A percentile compares a stretch with the other conserved stretches of the same genome.
Conservation (phyloP, 1,140 invertebrate species). For the Nixonia krombeini region DNA sequence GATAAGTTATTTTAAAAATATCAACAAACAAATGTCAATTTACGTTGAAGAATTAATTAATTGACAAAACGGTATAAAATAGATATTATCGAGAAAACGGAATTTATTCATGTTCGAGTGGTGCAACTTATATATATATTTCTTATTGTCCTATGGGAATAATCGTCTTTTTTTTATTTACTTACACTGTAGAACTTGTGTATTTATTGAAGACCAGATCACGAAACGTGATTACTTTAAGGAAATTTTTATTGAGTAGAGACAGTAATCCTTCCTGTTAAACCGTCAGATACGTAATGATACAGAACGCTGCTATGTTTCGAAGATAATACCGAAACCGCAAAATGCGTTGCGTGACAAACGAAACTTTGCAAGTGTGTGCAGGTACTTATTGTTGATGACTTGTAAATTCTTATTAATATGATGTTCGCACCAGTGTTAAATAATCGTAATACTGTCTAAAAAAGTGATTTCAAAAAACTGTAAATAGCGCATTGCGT, state of each 20-base stretch:
- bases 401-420: constrained; percentile 31
- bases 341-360: constrained; percentile 24
- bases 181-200: no score
- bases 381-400: constrained; percentile 20
- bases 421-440: constrained; percentile 2
- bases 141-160: no score
- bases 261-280: constrained; percentile 10
- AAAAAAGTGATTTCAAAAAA: background rate
- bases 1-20: background rate
- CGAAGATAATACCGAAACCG: background rate
- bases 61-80: no score
- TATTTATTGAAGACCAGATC: background rate
- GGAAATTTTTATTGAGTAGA: background rate
- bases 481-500: background rate
- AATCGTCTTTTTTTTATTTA: no score
- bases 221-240: background rate
- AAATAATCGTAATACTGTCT: constrained; percentile 12
- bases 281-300: constrained; percentile 22
- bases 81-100: no score
- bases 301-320: constrained; percentile 17
- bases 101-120: no score
- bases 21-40: no score
- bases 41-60: no score
- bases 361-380: background rate
- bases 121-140: no score